Percentiles rank a stretch among this genome's conserved stretches.
Evolutionary conservation across 2,113 vertebrate species (phyloP).

Genomic region (Limnothrissa miodon): DNA sequence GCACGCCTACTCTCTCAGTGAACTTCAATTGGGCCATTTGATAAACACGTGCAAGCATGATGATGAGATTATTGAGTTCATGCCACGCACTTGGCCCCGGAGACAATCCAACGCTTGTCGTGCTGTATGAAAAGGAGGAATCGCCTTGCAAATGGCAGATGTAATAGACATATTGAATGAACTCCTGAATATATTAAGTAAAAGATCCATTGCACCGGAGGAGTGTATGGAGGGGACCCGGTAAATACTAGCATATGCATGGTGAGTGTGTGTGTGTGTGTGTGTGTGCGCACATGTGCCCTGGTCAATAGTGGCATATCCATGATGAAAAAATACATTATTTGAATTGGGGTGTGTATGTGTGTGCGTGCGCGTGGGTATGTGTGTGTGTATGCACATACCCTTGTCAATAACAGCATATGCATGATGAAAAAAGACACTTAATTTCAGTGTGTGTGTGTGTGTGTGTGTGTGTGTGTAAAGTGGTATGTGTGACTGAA

Average conservation of each 20-base stretch:
- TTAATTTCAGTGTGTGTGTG: not conserved
- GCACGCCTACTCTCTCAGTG: not conserved
- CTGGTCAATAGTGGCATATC: no score
- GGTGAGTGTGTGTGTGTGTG: not conserved
- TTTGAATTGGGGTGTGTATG: not conserved
- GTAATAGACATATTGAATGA: not conserved
- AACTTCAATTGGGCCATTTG: conserved; percentile 2
- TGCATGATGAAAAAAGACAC: not conserved
- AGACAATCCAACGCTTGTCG: not conserved
- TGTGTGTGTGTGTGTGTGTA: not conserved
- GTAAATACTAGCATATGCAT: no score
- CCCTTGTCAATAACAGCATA: no score
- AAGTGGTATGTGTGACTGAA: not conserved
- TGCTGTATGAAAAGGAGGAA: not conserved
- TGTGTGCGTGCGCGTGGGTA: not conserved
- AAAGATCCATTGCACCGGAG: not conserved
- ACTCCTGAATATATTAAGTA: not conserved
- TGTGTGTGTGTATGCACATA: not conserved
- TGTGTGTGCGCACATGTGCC: not conserved
- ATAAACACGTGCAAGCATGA: conserved; percentile 2
- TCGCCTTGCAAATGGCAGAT: not conserved
- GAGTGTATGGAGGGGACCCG: not conserved
- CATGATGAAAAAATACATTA: not conserved
- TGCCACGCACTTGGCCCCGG: conserved; percentile 27
- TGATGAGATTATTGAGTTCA: conserved; percentile 16